phyloP scores from a whole-genome alignment of 2,888 invertebrate species.

The Criorhina ranunculi region DNA sequence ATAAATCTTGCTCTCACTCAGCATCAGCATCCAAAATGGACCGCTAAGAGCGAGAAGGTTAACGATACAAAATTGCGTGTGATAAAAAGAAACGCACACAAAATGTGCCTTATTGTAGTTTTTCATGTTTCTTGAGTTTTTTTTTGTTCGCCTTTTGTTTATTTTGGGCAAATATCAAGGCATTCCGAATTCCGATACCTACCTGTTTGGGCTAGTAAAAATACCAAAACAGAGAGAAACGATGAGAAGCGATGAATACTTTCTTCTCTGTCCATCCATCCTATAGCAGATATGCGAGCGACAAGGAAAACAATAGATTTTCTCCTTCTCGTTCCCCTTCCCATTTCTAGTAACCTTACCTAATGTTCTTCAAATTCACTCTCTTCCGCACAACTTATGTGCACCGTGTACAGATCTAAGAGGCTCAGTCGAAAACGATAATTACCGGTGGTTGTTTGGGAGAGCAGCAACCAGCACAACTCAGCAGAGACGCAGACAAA shows the following conservation, averaged over 20 bases:
- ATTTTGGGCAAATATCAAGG: conserved; percentile 74
- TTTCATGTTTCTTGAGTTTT: conserved; percentile 13
- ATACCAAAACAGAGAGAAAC: conserved; percentile 73
- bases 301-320: conserved; percentile 43
- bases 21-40: conserved; percentile 74
- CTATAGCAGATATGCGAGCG: not conserved
- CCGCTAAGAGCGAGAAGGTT: conserved; percentile 77
- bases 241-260: conserved; percentile 28
- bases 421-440: conserved; percentile 83
- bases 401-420: conserved; percentile 67
- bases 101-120: conserved; percentile 69
- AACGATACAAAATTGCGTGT: conserved; percentile 70
- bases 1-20: conserved; percentile 76
- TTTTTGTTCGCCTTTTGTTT: conserved; percentile 62
- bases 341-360: conserved; percentile 62
- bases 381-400: conserved; percentile 76
- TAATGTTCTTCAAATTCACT: conserved; percentile 76
- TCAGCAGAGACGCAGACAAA: conserved; percentile 55
- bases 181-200: conserved; percentile 57
- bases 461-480: conserved; percentile 69
- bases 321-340: conserved; percentile 70
- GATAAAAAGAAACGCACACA: conserved; percentile 69
- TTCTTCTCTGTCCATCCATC: conserved; percentile 24
- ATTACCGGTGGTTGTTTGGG: conserved; percentile 84
- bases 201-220: conserved; percentile 66